These are phyloP conservation scores for Entomobrya multifasciata DNA, from an alignment of 2,888 invertebrate genomes.

Conservation along the genomic window DNA sequence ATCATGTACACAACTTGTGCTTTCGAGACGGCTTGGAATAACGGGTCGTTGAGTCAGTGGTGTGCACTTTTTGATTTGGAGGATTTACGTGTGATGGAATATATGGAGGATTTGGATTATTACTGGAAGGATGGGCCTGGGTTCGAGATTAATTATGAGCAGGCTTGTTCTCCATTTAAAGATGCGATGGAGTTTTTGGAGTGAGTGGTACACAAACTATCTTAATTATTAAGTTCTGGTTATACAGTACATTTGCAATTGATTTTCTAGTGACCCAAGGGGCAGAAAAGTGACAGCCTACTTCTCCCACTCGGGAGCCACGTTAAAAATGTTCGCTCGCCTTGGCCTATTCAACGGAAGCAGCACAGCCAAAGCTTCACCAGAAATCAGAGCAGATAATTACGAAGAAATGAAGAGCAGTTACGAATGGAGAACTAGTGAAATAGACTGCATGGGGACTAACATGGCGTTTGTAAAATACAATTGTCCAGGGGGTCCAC, in stretches of 20 bases:
- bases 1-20: slow-evolving; percentile 89
- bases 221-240: neutral
- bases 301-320: slow-evolving; percentile 91
- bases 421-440: slow-evolving; percentile 84
- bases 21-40: slow-evolving; percentile 91
- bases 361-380: no score
- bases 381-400: slow-evolving; percentile 84
- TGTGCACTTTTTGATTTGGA: slow-evolving; percentile 87
- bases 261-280: neutral
- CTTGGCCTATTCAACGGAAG: slow-evolving; percentile 88
- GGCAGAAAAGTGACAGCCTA: slow-evolving; percentile 84
- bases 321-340: slow-evolving; percentile 88
- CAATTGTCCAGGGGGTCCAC: neutral
- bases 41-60: slow-evolving; percentile 87
- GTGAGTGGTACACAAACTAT: slow-evolving; percentile 83
- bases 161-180: slow-evolving; percentile 88
- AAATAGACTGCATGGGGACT: slow-evolving; percentile 90
- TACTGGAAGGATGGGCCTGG: slow-evolving; percentile 93
- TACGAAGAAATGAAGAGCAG: slow-evolving; percentile 81
- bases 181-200: slow-evolving; percentile 87
- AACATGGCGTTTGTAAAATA: slow-evolving; percentile 82
- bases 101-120: slow-evolving; percentile 88
- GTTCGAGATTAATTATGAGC: slow-evolving; percentile 86
- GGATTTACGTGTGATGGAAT: slow-evolving; percentile 87
- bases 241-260: slow-evolving; percentile 5